phyloP scores from a whole-genome alignment of 2,888 invertebrate species.

The Stictocephala bisonia region DNA sequence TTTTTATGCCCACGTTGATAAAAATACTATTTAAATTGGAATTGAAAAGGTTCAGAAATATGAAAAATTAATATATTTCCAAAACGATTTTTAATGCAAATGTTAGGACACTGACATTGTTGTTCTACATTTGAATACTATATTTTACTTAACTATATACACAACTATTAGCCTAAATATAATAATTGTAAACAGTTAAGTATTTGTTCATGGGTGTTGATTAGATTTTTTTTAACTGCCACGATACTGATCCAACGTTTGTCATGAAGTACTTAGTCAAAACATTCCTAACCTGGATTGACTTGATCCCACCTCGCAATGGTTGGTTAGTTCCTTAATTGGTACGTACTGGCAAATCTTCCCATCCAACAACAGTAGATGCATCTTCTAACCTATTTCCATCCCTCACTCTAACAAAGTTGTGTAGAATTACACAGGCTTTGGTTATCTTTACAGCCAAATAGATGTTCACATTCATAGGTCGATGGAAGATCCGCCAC shows the following conservation, averaged over 20 bases:
- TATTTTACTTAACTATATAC: not conserved
- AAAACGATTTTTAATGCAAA: slow-evolving; percentile 1
- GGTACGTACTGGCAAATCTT: not conserved
- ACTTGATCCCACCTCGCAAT: slow-evolving; percentile 20
- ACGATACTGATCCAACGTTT: slow-evolving; percentile 1
- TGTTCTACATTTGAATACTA: not conserved
- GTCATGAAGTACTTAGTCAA: slow-evolving; percentile 9
- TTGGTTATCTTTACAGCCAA: slow-evolving; percentile 23
- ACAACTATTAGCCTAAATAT: not conserved
- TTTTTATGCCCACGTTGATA: no score
- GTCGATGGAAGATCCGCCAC: slow-evolving; percentile 50
- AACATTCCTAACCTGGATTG: slow-evolving; percentile 14
- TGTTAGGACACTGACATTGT: not conserved
- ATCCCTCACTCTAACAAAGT: slow-evolving; percentile 47
- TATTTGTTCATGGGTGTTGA: slow-evolving; percentile 17
- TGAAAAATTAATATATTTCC: not conserved
- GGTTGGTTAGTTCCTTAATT: not conserved
- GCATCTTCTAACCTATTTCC: slow-evolving; percentile 43
- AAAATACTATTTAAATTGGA: no score
- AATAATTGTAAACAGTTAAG: no score
- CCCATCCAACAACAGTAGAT: slow-evolving; percentile 16
- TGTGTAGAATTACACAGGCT: slow-evolving; percentile 46
- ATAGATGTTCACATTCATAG: slow-evolving; percentile 41
- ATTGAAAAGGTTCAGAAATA: not conserved
- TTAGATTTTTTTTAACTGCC: slow-evolving; percentile 10